Evolutionary conservation across 2,113 vertebrate genomes (phyloP).

Genomic region (Aplodontia rufa): DNA sequence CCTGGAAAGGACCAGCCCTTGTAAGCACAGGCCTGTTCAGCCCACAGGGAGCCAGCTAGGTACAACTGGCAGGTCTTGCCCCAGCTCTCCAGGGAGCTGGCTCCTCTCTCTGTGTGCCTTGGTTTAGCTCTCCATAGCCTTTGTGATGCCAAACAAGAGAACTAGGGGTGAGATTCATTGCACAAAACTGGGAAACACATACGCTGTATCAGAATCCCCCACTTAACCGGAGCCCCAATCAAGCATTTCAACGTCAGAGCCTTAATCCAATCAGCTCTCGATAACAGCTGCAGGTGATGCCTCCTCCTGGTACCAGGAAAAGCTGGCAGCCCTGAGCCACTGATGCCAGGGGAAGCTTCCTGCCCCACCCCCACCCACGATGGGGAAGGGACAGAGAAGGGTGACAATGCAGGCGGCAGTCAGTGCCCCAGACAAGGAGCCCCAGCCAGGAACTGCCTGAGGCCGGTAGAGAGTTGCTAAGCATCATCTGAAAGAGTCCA

Average conservation of each 20-base stretch:
- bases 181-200: not conserved
- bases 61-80: not conserved
- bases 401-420: not conserved
- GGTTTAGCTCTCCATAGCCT: not conserved
- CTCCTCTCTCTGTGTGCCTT: not conserved
- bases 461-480: not conserved
- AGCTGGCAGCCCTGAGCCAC: not conserved
- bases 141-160: constrained; percentile 26
- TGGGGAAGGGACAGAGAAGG: not conserved
- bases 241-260: constrained; percentile 45
- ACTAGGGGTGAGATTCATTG: not conserved
- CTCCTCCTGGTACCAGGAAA: constrained; percentile 43
- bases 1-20: not conserved
- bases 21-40: not conserved
- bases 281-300: constrained; percentile 53
- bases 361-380: not conserved
- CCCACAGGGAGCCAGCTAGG: not conserved
- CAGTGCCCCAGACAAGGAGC: not conserved
- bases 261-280: constrained; percentile 63
- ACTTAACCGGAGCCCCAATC: constrained; percentile 58
- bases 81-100: not conserved
- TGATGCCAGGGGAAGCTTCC: constrained; percentile 34
- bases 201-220: constrained; percentile 32
- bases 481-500: not conserved
- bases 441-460: not conserved